These are phyloP conservation scores for Agrotis puta DNA, from an alignment of 2,888 invertebrate genomes.

Conservation along the genomic window DNA sequence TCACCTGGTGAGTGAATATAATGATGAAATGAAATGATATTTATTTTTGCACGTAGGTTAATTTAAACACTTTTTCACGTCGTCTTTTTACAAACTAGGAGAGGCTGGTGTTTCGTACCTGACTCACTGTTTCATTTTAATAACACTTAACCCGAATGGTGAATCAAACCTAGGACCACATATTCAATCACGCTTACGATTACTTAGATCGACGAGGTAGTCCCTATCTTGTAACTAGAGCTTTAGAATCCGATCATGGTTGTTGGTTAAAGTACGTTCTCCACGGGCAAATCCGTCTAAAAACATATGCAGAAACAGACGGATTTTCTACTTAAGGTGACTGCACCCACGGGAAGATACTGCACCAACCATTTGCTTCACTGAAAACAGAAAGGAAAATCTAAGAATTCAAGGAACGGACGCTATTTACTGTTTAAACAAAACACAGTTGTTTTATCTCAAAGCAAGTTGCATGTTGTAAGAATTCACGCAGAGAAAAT, in stretches of 20 bases:
- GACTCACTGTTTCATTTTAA: too few species aligned
- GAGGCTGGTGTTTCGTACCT: too few species aligned
- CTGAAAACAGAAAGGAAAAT: slow-evolving; percentile 32
- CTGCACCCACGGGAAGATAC: slow-evolving; percentile 1
- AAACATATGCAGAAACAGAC: slow-evolving; percentile 27
- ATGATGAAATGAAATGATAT: too few species aligned
- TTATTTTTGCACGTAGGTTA: too few species aligned
- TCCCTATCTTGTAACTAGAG: neutral
- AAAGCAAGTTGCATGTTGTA: slow-evolving; percentile 55
- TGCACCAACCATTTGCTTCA: neutral
- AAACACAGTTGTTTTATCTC: slow-evolving; percentile 29
- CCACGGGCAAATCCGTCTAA: neutral
- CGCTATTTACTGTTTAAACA: slow-evolving; percentile 24
- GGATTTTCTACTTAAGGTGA: slow-evolving; percentile 23
- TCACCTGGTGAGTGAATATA: too few species aligned
- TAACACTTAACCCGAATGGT: too few species aligned
- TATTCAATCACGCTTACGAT: too few species aligned
- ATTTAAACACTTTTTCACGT: too few species aligned
- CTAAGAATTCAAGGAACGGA: slow-evolving; percentile 18
- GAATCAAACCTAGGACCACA: too few species aligned
- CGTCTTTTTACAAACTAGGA: too few species aligned
- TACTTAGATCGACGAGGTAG: too few species aligned
- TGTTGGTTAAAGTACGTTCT: neutral
- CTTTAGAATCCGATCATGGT: neutral
- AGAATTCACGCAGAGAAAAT: slow-evolving; percentile 41